Evolutionary conservation across 2,113 vertebrate genomes (phyloP).

Genomic region (Cranoglanis bouderius): DNA sequence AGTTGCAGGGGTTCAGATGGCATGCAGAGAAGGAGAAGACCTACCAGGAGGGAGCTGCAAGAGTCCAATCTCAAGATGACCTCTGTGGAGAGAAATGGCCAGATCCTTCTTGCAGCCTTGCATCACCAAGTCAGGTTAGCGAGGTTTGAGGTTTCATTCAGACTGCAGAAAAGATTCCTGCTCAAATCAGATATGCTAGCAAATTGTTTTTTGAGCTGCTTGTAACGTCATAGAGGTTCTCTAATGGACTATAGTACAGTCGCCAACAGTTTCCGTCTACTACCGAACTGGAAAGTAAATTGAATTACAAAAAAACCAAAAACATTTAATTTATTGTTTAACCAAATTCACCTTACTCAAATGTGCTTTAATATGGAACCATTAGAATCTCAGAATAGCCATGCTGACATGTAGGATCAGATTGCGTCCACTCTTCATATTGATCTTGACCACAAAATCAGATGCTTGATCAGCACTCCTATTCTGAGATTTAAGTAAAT

Average conservation of each 20-base stretch:
- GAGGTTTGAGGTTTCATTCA: background rate
- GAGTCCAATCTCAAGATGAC: background rate
- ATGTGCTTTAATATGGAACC: background rate
- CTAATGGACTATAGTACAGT: background rate
- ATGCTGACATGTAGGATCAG: constrained; percentile 1
- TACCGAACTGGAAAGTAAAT: constrained; percentile 4
- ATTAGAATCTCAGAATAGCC: constrained; percentile 28
- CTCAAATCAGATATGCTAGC: background rate
- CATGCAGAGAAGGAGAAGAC: background rate
- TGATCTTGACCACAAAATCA: constrained; percentile 13
- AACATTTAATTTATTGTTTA: constrained; percentile 13
- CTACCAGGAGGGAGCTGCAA: background rate
- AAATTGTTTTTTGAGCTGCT: background rate
- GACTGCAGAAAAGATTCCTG: background rate
- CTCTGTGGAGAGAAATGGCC: background rate
- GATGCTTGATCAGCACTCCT: constrained; percentile 28
- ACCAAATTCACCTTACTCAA: constrained; percentile 11
- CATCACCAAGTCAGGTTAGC: background rate
- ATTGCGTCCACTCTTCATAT: constrained; percentile 8
- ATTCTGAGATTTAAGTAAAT: constrained; percentile 35
- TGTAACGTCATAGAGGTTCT: background rate
- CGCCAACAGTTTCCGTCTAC: background rate
- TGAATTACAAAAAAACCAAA: background rate
- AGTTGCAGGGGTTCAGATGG: background rate
- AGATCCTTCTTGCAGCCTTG: background rate